These are phyloP conservation scores for Drosophila falleni DNA, from an alignment of 2,888 invertebrate species.

Conservation along the genomic window DNA sequence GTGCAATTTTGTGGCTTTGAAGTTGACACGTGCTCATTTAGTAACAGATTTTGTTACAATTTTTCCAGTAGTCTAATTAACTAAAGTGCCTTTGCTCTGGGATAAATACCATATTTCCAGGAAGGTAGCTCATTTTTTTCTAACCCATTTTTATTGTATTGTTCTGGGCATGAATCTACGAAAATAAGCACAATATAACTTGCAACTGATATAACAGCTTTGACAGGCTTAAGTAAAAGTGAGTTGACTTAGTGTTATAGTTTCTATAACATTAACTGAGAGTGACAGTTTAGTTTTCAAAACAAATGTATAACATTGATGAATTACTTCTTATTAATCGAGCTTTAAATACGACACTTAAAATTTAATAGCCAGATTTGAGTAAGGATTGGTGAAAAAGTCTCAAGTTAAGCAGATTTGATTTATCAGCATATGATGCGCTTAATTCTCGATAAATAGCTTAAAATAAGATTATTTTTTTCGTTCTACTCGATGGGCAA, in stretches of 20 bases:
- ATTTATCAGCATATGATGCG: not conserved
- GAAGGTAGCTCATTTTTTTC: constrained; percentile 2
- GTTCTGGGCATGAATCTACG: constrained; percentile 1
- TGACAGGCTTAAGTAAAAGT: constrained; percentile 3
- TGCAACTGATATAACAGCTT: not conserved
- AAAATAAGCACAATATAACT: constrained; percentile 4
- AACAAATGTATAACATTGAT: not conserved
- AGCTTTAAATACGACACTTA: not conserved
- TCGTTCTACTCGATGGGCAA: not conserved
- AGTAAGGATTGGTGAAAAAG: too few relatives aligned
- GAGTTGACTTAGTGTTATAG: constrained; percentile 9
- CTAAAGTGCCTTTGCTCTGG: constrained; percentile 44
- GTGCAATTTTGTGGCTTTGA: constrained; percentile 47
- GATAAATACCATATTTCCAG: constrained; percentile 2
- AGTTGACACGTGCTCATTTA: constrained; percentile 59
- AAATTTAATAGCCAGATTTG: not conserved
- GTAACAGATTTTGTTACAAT: constrained; percentile 49
- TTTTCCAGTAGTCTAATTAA: constrained; percentile 62
- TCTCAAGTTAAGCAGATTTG: too few relatives aligned
- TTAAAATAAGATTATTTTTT: not conserved
- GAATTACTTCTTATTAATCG: not conserved
- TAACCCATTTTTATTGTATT: not conserved
- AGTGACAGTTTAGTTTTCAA: not conserved
- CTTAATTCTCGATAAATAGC: not conserved
- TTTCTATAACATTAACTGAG: constrained; percentile 12